A percentile compares a stretch with the other conserved stretches of the same genome.
Conservation (phyloP, 2,113 vertebrate species). For the Anseranas semipalmata region DNA sequence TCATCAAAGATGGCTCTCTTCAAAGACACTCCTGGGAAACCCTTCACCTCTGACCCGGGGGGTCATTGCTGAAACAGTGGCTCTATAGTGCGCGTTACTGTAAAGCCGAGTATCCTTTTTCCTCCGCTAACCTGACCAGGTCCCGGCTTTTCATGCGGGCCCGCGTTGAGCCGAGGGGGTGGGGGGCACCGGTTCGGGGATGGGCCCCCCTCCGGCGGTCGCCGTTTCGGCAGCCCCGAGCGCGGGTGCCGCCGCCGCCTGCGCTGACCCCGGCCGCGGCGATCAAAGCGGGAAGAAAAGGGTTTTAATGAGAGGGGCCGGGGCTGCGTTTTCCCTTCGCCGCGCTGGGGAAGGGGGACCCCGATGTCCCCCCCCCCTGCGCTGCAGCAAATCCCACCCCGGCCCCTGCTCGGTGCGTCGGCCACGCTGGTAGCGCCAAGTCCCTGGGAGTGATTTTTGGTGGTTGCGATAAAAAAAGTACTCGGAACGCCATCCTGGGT, state of each 20-base stretch:
- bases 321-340: neutral
- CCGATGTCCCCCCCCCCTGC: neutral
- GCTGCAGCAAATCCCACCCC: neutral
- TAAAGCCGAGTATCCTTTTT: conserved; percentile 19
- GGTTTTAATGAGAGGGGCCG: neutral
- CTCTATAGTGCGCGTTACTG: conserved; percentile 40
- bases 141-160: neutral
- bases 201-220: neutral
- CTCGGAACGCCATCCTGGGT: accelerated
- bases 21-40: conserved; percentile 67
- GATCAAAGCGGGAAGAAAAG: neutral
- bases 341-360: no score
- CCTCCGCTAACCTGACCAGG: neutral
- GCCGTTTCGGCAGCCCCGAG: neutral
- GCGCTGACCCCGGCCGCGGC: neutral
- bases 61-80: conserved; percentile 24
- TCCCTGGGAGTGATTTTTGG: neutral
- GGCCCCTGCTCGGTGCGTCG: neutral
- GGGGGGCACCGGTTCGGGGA: neutral
- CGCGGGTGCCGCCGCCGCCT: neutral
- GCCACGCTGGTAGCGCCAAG: no score
- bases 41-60: conserved; percentile 50
- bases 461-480: neutral
- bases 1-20: conserved; percentile 45
- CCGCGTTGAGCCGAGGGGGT: conserved; percentile 75